A percentile compares a stretch with the other conserved stretches of the same genome.
These are phyloP conservation scores for Nicator chloris DNA, from an alignment of 2,113 vertebrate species.

Conservation along the genomic window DNA sequence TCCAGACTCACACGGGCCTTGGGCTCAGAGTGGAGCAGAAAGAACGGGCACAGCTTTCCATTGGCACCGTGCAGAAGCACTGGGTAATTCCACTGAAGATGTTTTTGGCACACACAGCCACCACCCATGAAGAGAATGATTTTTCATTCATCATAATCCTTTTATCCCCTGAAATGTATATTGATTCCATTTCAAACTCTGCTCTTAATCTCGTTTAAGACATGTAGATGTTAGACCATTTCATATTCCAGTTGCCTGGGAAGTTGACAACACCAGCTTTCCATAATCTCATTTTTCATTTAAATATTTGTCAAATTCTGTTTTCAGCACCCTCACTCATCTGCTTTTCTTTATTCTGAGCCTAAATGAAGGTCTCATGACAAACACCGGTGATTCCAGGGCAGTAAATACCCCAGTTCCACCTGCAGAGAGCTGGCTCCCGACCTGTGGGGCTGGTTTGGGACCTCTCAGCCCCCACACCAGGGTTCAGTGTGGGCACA, in stretches of 20 bases:
- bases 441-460: not conserved
- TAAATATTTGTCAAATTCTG: not conserved
- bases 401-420: not conserved
- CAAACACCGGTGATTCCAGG: not conserved
- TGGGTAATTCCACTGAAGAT: not conserved
- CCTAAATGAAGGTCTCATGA: not conserved
- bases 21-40: not conserved
- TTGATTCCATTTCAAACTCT: not conserved
- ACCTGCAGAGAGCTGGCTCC: not conserved
- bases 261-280: not conserved
- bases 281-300: not conserved
- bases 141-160: slow-evolving; percentile 20
- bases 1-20: rapidly evolving
- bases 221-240: not conserved
- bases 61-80: not conserved
- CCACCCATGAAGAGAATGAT: not conserved
- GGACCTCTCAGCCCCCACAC: not conserved
- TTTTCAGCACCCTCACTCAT: not conserved
- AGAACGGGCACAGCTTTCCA: not conserved
- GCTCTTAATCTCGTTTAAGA: slow-evolving; percentile 18
- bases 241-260: not conserved
- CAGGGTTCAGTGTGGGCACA: not conserved
- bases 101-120: not conserved
- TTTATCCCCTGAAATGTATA: slow-evolving; percentile 4
- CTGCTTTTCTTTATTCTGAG: not conserved